Evolutionary conservation across 1,140 invertebrate species (phyloP).

Genomic region (Heliconius melpomene): DNA sequence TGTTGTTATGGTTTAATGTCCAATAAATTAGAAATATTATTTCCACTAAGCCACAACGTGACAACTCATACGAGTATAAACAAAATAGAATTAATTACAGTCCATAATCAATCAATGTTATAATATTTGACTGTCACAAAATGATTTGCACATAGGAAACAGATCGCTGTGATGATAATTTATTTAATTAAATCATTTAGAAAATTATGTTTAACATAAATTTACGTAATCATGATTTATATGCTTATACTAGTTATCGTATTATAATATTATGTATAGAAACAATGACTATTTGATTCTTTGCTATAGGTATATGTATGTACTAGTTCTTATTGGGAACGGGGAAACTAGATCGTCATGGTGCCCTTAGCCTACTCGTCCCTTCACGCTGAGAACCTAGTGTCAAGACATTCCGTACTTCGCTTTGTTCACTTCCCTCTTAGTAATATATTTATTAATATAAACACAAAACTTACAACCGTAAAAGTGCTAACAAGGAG

Average conservation of each 20-base stretch:
- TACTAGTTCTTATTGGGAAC: too few species aligned
- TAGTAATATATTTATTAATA: neutral
- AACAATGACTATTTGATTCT: too few species aligned
- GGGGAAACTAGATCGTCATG: too few species aligned
- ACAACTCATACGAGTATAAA: neutral
- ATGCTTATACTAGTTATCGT: neutral
- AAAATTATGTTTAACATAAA: neutral
- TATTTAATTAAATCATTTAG: neutral
- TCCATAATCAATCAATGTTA: constrained; percentile 6
- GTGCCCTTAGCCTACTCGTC: too few species aligned
- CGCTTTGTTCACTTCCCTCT: too few species aligned
- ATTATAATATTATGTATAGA: too few species aligned
- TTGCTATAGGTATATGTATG: too few species aligned
- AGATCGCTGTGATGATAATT: neutral
- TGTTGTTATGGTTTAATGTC: too few species aligned
- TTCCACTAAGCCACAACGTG: neutral
- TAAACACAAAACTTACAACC: neutral
- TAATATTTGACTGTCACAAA: neutral
- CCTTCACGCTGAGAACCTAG: too few species aligned
- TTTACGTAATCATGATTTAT: neutral
- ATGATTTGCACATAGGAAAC: neutral
- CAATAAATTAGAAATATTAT: too few species aligned
- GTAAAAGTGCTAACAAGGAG: neutral
- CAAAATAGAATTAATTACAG: constrained; percentile 7
- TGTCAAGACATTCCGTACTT: too few species aligned